Evolutionary conservation across 2,113 vertebrate genomes (phyloP), one percentile per base, ranked within the genome.

Genomic region (Cavia aperea): DNA sequence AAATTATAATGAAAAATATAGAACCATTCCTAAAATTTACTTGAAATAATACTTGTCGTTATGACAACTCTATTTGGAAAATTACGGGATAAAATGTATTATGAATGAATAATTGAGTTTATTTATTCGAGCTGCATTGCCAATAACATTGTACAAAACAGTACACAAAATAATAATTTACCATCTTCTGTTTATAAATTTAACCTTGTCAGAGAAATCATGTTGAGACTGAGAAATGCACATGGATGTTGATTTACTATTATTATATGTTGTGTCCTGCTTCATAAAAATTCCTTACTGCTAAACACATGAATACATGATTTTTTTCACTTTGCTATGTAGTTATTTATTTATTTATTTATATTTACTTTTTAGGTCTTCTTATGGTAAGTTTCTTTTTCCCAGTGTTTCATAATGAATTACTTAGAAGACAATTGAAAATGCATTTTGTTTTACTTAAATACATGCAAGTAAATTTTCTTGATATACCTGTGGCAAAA

Each of bases 121-220:
- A 90, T 54, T 72, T 87, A 93, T 91, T 93, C n/a, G 91, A 91
- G 33, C 5, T 92, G 43, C 29, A 92, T 63, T 86, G 29, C 18
- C 46, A 88, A 78, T 88, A 66, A 79, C 33, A 54, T 58, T 66
- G 88, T 66, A 82, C 21, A 92, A 93, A 90, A 86, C 6, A 56
- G 65, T 72, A 85, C 79, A 81, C 19, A 92, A 94, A 92, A 89
- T 8, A 62, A 73, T 90, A 89, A 89, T 75, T 89, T 75, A 92
- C 79, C 86, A 0, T 60, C 12, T 63, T 84, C 5, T 90, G 26
- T 94, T 95, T 86, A 33, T 86, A 86, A 88, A 86, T 94, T 43
- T 93, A 77, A 36, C 4, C 49, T 84, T 89, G 12, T 83, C 77
- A 92, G 29, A 82, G 7, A 78, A 85, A 75, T 3, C 83, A 4